Evolutionary conservation across 2,797 vertebrate species (phyloP).

Genomic region (Tapera naevia): DNA sequence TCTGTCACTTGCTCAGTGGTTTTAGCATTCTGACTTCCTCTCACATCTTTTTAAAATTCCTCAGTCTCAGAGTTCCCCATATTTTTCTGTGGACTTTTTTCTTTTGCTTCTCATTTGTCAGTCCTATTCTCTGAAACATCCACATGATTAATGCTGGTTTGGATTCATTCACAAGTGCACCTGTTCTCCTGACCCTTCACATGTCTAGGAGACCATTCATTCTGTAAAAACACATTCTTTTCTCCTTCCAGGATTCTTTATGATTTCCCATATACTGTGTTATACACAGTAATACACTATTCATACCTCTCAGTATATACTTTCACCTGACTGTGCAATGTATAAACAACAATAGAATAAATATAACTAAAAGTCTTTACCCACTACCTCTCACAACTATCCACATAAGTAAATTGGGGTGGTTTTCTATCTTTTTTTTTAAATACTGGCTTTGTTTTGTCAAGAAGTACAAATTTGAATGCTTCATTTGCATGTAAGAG

Average conservation of each 20-base stretch:
- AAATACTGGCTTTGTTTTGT: background rate
- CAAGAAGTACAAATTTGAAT: background rate
- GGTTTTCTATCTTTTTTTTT: background rate
- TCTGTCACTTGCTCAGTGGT: background rate
- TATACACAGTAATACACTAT: background rate
- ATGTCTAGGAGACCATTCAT: background rate
- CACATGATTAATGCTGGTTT: slow-evolving; percentile 34
- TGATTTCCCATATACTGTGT: background rate
- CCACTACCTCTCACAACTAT: background rate
- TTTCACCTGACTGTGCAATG: background rate
- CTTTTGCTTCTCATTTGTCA: slow-evolving; percentile 13
- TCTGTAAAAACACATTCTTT: background rate
- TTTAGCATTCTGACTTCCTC: background rate
- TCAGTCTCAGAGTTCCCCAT: background rate
- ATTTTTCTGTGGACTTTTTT: slow-evolving; percentile 25
- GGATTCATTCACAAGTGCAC: slow-evolving; percentile 30
- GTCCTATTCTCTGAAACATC: slow-evolving; percentile 12
- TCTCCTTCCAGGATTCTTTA: background rate
- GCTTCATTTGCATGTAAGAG: background rate
- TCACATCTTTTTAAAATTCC: background rate
- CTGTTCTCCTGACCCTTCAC: background rate
- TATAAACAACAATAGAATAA: background rate
- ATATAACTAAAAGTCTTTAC: background rate
- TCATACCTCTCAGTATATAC: background rate
- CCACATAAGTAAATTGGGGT: background rate